phyloP scores from a whole-genome alignment of 1,140 invertebrate genomes.

The Tetragnatha versicolor region DNA sequence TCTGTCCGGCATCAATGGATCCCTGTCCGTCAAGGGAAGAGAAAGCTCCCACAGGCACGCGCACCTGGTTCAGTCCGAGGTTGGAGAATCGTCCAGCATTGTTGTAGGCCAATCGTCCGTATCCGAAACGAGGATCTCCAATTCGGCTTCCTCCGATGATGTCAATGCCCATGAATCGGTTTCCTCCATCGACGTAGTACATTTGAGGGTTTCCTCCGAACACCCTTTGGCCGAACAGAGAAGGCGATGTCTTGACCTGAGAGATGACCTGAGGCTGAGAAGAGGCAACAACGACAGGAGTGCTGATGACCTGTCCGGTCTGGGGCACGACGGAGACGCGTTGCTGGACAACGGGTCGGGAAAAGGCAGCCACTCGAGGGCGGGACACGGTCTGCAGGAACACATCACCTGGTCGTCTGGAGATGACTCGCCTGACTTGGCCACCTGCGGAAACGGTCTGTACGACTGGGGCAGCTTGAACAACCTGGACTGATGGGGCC shows the following conservation, averaged over 20 bases:
- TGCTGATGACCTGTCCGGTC: slow-evolving; percentile 10
- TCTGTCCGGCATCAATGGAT: slow-evolving; percentile 18
- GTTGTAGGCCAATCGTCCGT: slow-evolving; percentile 8
- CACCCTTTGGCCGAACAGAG: not conserved
- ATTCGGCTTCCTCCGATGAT: slow-evolving; percentile 37
- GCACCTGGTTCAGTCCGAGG: slow-evolving; percentile 8
- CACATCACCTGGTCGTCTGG: slow-evolving; percentile 17
- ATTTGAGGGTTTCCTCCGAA: slow-evolving; percentile 21
- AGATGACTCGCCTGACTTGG: not conserved
- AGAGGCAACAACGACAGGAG: not conserved
- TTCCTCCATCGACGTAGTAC: slow-evolving; percentile 37
- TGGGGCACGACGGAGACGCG: not conserved
- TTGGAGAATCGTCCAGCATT: slow-evolving; percentile 11
- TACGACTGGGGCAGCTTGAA: not conserved
- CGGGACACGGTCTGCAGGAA: slow-evolving; percentile 15
- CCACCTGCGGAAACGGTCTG: slow-evolving; percentile 10
- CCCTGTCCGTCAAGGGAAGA: not conserved
- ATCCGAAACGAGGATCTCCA: slow-evolving; percentile 29
- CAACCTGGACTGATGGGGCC: not conserved
- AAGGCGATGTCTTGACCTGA: slow-evolving; percentile 9
- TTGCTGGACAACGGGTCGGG: slow-evolving; percentile 2
- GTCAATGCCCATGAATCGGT: slow-evolving; percentile 27
- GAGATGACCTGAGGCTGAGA: slow-evolving; percentile 13
- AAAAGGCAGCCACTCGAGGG: not conserved
- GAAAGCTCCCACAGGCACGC: not conserved